These are phyloP conservation scores for Drosophila melanocephala DNA, from an alignment of 2,888 invertebrate species.

Conservation along the genomic window DNA sequence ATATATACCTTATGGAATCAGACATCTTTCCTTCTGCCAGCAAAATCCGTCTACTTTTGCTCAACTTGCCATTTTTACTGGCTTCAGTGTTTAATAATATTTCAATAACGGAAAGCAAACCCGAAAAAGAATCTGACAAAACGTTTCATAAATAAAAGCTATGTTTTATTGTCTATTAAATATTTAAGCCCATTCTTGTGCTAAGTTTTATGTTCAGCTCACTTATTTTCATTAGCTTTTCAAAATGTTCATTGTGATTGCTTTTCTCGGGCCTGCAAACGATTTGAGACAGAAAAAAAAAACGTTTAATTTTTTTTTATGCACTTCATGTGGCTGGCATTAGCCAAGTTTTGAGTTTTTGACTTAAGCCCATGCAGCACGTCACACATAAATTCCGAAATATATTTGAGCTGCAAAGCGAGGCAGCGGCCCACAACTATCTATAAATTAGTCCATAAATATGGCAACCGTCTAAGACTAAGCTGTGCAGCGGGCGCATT, in stretches of 20 bases:
- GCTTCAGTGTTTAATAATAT: background rate
- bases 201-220: background rate
- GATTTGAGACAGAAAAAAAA: background rate
- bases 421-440: constrained; percentile 36
- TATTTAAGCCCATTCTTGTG: background rate
- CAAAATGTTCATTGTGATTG: constrained; percentile 16
- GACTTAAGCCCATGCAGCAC: constrained; percentile 57
- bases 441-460: constrained; percentile 60
- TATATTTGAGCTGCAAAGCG: constrained; percentile 38
- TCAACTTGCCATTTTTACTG: background rate
- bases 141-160: background rate
- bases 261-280: constrained; percentile 17
- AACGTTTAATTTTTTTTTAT: constrained; percentile 22
- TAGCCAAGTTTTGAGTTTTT: constrained; percentile 30
- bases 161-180: background rate
- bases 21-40: background rate
- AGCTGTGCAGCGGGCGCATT: constrained; percentile 20
- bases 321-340: constrained; percentile 16
- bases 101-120: background rate
- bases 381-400: constrained; percentile 70
- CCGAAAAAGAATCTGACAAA: background rate
- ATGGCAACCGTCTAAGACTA: constrained; percentile 28
- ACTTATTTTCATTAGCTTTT: constrained; percentile 8
- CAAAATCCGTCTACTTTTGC: background rate
- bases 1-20: background rate